A percentile compares a stretch with the other conserved stretches of the same genome.
Evolutionary conservation across 2,113 vertebrate species (phyloP).

Genomic region (Oreotrochilus melanogaster): DNA sequence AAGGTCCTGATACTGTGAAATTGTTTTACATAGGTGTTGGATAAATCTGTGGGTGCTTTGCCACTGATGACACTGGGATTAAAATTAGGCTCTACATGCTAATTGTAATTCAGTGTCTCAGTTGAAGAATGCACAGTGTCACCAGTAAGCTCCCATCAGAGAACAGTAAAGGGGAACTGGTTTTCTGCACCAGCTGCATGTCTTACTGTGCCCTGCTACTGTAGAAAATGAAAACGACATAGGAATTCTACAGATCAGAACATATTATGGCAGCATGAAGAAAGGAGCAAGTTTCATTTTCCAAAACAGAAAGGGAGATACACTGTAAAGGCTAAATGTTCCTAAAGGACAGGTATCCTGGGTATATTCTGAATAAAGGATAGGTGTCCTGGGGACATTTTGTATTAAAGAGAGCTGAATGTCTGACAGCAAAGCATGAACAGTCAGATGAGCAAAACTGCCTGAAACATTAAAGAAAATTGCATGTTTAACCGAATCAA

Average conservation of each 20-base stretch:
- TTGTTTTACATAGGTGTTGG: background rate
- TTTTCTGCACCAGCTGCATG: slow-evolving; percentile 6
- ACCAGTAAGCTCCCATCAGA: slow-evolving; percentile 32
- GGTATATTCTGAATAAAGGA: slow-evolving; percentile 35
- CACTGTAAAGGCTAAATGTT: slow-evolving; percentile 14
- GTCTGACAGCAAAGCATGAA: background rate
- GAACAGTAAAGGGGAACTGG: background rate
- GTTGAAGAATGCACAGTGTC: background rate
- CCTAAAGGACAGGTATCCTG: slow-evolving; percentile 34
- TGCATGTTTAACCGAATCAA: background rate
- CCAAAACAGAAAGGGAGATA: slow-evolving; percentile 1
- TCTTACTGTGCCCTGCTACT: background rate
- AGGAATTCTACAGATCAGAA: slow-evolving; percentile 38
- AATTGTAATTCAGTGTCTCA: background rate
- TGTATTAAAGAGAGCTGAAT: background rate
- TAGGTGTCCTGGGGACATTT: slow-evolving; percentile 1
- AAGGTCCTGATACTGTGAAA: background rate
- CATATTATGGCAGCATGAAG: background rate
- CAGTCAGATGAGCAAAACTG: background rate
- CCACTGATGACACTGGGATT: background rate
- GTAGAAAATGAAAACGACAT: slow-evolving; percentile 35
- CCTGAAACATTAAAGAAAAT: background rate
- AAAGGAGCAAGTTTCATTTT: slow-evolving; percentile 37
- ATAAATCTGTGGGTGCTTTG: background rate
- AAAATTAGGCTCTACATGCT: background rate